phyloP scores from a whole-genome alignment of 2,797 vertebrate species.

The Cynodonichthys magdalenae region DNA sequence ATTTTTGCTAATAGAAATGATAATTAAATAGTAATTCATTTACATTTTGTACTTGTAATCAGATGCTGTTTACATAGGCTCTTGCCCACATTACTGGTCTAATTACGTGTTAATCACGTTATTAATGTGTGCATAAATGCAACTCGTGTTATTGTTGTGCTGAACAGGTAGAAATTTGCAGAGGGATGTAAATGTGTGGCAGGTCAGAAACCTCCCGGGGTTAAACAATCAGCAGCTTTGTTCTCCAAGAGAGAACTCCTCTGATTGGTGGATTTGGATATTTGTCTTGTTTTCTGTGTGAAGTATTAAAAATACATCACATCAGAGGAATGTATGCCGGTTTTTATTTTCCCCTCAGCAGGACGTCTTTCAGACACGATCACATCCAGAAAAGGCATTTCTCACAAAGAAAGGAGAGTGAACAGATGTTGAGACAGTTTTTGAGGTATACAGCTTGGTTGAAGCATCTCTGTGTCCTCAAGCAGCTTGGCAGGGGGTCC shows the following conservation, averaged over 20 bases:
- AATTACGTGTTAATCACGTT: constrained; percentile 32
- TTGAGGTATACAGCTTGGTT: constrained; percentile 34
- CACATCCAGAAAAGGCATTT: background rate
- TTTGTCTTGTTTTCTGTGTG: constrained; percentile 8
- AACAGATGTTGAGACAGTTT: constrained; percentile 2
- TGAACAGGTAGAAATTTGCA: constrained; percentile 13
- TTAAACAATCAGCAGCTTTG: constrained; percentile 15
- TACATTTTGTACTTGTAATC: constrained; percentile 20
- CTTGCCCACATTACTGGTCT: constrained; percentile 33
- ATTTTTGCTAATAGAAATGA: background rate
- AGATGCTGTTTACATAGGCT: constrained; percentile 41
- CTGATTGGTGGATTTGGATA: constrained; percentile 6
- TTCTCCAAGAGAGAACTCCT: background rate
- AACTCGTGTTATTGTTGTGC: constrained; percentile 5
- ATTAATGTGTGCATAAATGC: constrained; percentile 25
- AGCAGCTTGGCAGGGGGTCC: constrained; percentile 54
- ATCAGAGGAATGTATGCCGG: background rate
- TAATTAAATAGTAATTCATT: background rate
- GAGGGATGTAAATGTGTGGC: constrained; percentile 5
- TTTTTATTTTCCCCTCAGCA: no score
- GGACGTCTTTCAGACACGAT: no score
- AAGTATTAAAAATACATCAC: background rate
- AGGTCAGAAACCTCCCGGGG: constrained; percentile 1
- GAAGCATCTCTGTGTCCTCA: constrained; percentile 41
- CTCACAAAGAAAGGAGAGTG: constrained; percentile 3